Conservation (phyloP, 2,888 invertebrate species). For the Didymodactylos carnosus region DNA sequence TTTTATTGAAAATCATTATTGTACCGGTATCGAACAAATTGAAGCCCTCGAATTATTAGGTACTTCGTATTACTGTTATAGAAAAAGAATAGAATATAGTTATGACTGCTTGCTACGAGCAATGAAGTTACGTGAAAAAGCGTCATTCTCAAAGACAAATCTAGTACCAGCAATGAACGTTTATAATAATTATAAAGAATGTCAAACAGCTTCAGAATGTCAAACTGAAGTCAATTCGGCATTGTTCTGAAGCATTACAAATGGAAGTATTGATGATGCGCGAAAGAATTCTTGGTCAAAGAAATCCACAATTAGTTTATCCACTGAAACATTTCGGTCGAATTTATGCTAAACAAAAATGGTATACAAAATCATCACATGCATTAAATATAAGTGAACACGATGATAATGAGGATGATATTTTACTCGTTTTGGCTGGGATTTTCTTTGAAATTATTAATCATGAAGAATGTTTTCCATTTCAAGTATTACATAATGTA, state of each 20-base stretch:
- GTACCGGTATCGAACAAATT: too few relatives aligned
- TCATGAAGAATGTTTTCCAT: too few relatives aligned
- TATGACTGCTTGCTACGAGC: not conserved
- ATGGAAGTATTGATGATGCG: not conserved
- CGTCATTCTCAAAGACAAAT: not conserved
- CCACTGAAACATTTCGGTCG: too few relatives aligned
- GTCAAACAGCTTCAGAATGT: not conserved
- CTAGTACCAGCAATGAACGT: not conserved
- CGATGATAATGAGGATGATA: too few relatives aligned
- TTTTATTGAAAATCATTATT: too few relatives aligned
- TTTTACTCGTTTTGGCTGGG: too few relatives aligned
- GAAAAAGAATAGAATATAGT: too few relatives aligned
- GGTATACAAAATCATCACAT: not conserved
- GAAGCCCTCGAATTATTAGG: too few relatives aligned
- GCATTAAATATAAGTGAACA: not conserved
- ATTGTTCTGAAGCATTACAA: not conserved
- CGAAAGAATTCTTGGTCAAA: not conserved
- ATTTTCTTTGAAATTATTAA: too few relatives aligned
- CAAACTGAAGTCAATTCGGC: not conserved
- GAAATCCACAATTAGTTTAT: not conserved
- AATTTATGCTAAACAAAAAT: not conserved
- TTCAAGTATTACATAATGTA: too few relatives aligned
- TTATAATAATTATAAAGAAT: not conserved
- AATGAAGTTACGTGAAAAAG: not conserved
- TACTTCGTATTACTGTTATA: too few relatives aligned